phyloP scores from a whole-genome alignment of 2,888 invertebrate species.

The Drosophila borborema region DNA sequence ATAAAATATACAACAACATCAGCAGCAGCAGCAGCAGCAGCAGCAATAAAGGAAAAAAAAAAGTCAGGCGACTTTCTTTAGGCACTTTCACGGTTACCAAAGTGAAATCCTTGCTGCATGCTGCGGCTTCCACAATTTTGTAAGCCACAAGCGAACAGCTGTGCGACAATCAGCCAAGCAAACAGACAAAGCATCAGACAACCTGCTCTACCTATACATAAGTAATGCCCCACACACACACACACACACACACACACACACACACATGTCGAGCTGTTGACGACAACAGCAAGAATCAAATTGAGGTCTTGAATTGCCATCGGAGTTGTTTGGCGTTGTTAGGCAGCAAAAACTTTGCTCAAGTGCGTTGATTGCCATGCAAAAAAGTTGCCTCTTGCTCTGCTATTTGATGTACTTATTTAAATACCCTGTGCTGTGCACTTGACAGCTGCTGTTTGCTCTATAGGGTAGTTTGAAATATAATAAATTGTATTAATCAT shows the following conservation, averaged over 20 bases:
- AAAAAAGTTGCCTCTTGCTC: conserved; percentile 62
- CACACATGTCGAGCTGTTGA: conserved; percentile 30
- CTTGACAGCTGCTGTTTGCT: neutral
- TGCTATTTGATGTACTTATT: conserved; percentile 58
- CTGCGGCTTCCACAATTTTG: conserved; percentile 45
- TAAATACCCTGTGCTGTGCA: conserved; percentile 20
- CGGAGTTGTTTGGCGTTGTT: conserved; percentile 57
- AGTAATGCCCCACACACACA: conserved; percentile 23
- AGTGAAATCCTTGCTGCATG: conserved; percentile 25
- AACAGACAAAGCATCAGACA: conserved; percentile 36
- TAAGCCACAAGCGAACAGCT: conserved; percentile 59
- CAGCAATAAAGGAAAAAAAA: too few species aligned
- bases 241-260: conserved; percentile 17
- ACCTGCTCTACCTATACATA: conserved; percentile 31
- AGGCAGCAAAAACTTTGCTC: conserved; percentile 68
- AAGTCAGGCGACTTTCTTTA: conserved; percentile 60
- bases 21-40: neutral
- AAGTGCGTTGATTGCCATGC: conserved; percentile 79
- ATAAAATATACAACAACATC: conserved; percentile 3
- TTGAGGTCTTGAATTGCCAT: conserved; percentile 59
- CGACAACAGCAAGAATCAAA: conserved; percentile 42
- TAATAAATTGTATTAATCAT: too few species aligned
- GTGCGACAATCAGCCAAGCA: conserved; percentile 57
- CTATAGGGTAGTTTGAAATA: neutral
- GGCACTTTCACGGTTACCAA: conserved; percentile 50